Base-by-base conservation (phyloP, 2,888 invertebrate genomes). In the Fissipunctia ypsillon region DNA sequence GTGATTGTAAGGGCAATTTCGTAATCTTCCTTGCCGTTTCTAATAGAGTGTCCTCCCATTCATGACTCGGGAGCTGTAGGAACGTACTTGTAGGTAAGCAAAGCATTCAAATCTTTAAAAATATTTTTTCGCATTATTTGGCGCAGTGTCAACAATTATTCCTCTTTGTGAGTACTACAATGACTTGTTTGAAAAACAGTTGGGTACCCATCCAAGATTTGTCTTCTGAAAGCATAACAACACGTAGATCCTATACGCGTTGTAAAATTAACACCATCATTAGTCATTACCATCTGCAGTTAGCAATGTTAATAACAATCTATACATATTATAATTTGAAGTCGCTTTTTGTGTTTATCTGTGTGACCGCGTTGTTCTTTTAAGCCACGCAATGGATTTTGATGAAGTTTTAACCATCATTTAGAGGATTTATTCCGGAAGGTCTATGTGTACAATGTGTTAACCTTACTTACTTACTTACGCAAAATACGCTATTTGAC, bases 171-270 rank as follows among this genome's bases (percentile, higher is more conserved):
- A 25, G 14, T 57, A 4, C 22, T 31, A 64, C 70, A 65, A 60
- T 60, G 31, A 28, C 19, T 41, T 78, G 65, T 77, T 77, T 78
- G n/a, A 31, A 22, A 71, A 78, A 73, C 79, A 73, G 14, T 61
- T 31, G 10, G 5, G 35, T 35, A 50, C 12, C 10, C 14, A 31
- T 59, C 41, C 38, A 35, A 14, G 41, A 52, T 56, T 41, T 70
- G 45, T 59, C 31, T 48, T 59, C 25, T 52, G 5, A 16, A 38
- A 77, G 3, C 52, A 64, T 31, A 41, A 31, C 45, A 45, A 48
- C 9, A 19, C 0, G 14, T 57, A 4, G 16, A 2, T 9, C 14
- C 0, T 3, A 9, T 1, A 48, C 6, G 22, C 16, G 19, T 41
- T 41, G 6, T 22, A 43, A 43, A 43, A 35, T 22, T 28, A 14